Evolutionary conservation across 2,797 vertebrate species (phyloP).

Genomic region (Prunella strophiata): DNA sequence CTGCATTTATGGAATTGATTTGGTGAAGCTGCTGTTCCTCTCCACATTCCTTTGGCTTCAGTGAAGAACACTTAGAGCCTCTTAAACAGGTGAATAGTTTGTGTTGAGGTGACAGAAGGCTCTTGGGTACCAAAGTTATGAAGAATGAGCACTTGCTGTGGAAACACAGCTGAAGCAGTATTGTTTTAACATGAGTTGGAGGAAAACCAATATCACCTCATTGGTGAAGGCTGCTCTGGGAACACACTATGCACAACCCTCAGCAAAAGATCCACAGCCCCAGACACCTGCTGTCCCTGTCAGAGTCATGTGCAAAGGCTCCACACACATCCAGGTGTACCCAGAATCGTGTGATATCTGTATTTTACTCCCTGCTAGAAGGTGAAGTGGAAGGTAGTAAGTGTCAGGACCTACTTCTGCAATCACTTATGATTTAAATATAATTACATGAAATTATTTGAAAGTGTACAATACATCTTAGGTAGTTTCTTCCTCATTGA

Average conservation of each 20-base stretch:
- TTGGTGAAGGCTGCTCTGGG: neutral
- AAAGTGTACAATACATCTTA: neutral
- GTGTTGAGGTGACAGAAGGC: neutral
- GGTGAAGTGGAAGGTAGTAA: neutral
- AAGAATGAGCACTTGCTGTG: neutral
- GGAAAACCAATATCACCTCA: neutral
- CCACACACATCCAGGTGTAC: neutral
- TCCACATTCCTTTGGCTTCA: neutral
- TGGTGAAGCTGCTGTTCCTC: neutral
- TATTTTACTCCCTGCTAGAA: neutral
- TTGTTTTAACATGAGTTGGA: accelerated
- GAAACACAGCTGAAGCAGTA: neutral
- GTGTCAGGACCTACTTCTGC: neutral
- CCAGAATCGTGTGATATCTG: neutral
- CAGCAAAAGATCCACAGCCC: neutral
- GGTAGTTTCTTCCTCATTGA: neutral
- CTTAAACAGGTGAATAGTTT: neutral
- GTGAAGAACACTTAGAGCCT: neutral
- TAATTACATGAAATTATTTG: neutral
- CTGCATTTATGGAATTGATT: neutral
- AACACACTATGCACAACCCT: accelerated
- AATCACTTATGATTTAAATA: neutral
- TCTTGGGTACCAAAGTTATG: neutral
- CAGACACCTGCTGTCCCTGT: neutral
- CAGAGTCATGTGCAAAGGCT: neutral